Conservation (phyloP, 1,140 invertebrate genomes). For the Megalonaias nervosa region DNA sequence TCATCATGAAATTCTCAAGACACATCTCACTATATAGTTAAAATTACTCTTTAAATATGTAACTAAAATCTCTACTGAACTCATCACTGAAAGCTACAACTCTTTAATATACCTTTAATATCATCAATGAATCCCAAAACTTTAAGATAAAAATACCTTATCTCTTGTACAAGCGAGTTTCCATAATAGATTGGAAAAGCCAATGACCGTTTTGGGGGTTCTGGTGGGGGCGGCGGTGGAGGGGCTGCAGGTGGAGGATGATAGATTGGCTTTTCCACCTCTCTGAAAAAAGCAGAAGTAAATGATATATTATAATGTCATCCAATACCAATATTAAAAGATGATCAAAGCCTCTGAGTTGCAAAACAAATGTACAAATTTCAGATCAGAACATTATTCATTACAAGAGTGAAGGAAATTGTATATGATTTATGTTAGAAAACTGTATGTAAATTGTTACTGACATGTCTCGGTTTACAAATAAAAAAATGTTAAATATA, state of each 20-base stretch:
- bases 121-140: neutral
- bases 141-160: constrained; percentile 40
- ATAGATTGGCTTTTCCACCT: constrained; percentile 40
- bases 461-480: too few species aligned
- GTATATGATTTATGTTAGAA: too few species aligned
- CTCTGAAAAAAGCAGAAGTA: constrained; percentile 32
- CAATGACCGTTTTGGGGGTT: constrained; percentile 41
- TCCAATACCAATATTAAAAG: too few species aligned
- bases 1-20: neutral
- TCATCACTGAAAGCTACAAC: neutral
- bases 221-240: constrained; percentile 31
- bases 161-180: constrained; percentile 64
- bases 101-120: neutral
- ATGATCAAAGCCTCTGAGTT: too few species aligned
- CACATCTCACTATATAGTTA: neutral
- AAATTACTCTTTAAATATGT: neutral
- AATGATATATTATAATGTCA: too few species aligned
- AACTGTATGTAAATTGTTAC: too few species aligned
- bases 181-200: constrained; percentile 63
- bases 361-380: too few species aligned
- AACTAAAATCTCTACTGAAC: neutral
- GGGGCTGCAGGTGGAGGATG: constrained; percentile 30
- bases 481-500: too few species aligned
- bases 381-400: too few species aligned
- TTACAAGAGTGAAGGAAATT: too few species aligned